Evolutionary conservation across 1,140 invertebrate species (phyloP), one percentile per base, ranked within the genome.

Genomic region (Choristoneura fumiferana): DNA sequence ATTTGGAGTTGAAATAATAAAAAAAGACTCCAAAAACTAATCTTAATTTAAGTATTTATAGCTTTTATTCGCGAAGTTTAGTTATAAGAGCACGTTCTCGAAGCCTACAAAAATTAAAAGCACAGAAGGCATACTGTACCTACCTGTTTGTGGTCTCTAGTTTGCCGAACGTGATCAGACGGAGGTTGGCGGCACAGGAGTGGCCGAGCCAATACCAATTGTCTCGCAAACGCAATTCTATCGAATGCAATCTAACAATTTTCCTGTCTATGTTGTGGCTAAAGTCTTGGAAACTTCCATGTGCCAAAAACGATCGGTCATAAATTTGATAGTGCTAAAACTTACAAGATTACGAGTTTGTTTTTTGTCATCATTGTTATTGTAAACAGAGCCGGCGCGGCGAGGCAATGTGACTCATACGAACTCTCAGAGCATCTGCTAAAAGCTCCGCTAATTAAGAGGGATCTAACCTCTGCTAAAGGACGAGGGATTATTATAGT

Each of bases 151-250:
- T 80, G 65, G 73, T 75, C 69, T 69, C 69, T 75, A 79, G 82
- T 86, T 85, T 84, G 75, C 72, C 52, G 83, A 86, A 86, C 85
- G 85, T 88, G 85, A 88, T 81, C 79, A 86, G 83, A 88, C 83
- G 68, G 73, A 49, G 63, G 71, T 76, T 73, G 69, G 60, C 66
- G 61, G 65, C 55, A 54, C 65, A 67, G 64, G 69, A 67, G 67
- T 75, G 77, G 73, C 80, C 73, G 70, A 58, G 64, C 62, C 72
- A 71, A 76, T 79, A 45, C 15, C 40, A 18, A 29, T 17, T 34
- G 52, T 36, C 33, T 72, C 72, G 69, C 56, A 53, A 55, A 53
- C 45, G 60, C 63, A 70, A 69, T 67, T 57, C 62, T 60, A 69
- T 72, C 53, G 54, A 65, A 63, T 57, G 54, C 49, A 17, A 36